Evolutionary conservation across 2,113 vertebrate genomes (phyloP).

Genomic region (Clupea harengus): DNA sequence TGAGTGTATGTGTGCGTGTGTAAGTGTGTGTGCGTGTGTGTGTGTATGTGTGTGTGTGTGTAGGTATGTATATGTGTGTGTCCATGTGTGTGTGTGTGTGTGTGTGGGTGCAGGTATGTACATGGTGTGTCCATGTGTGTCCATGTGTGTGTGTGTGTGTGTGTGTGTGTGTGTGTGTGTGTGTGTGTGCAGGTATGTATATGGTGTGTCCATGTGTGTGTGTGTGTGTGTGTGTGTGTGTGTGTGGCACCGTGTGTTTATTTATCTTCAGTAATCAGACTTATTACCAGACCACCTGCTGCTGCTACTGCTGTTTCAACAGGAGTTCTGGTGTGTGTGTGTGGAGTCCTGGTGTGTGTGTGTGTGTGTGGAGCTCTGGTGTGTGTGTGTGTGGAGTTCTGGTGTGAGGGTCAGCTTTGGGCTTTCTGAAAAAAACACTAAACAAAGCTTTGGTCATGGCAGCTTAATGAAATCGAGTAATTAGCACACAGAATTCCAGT

Average conservation of each 20-base stretch:
- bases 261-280: constrained; percentile 30
- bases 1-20: no score
- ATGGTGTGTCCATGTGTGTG: constrained; percentile 24
- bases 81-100: constrained; percentile 35
- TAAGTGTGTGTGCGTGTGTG: no score
- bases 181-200: constrained; percentile 39
- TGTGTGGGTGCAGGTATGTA: background rate
- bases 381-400: no score
- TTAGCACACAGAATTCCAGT: background rate
- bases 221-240: constrained; percentile 25
- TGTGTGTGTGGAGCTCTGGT: no score
- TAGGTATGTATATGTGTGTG: background rate
- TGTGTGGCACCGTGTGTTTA: constrained; percentile 26
- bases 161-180: constrained; percentile 6
- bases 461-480: background rate
- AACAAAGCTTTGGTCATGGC: background rate
- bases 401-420: background rate
- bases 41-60: constrained; percentile 1
- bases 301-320: background rate
- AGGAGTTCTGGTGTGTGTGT: no score
- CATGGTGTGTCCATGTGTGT: background rate
- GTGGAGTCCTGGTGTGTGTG: no score
- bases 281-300: background rate
- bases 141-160: background rate
- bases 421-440: background rate